Base-by-base conservation (phyloP, 2,888 invertebrate genomes). In the Chloromyia formosa region DNA sequence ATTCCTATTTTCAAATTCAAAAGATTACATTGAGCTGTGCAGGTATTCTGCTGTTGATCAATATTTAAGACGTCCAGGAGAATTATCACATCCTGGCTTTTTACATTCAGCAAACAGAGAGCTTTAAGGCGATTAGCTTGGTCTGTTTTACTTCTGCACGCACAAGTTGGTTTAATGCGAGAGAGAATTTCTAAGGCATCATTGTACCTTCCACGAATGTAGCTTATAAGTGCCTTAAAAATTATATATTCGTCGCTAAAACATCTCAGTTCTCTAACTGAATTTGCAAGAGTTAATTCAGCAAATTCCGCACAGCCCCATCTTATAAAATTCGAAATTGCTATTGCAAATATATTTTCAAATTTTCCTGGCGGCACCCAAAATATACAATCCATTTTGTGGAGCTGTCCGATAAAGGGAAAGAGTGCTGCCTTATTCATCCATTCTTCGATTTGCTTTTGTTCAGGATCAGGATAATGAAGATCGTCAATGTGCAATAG, bases 281-380 rank as follows among this genome's bases (percentile, higher is more conserved):
- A 27, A 45, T 23, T 61, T 16, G 45, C 64, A 20, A 77, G 35
- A n/a, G 61, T 54, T 5, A 77, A 18, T 56, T 74, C 74, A 42
- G 77, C 77, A 69, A 73, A 77, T 14, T 69, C 58, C 9, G 75
- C 22, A 10, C 72, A 75, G 12, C 74, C 74, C 73, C 74, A 75
- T 22, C 49, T 58, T 10, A 77, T 73, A 16, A 74, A 75, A 20
- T 69, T 40, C 7, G 45, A 68, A 12, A 73, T 58, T 14, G 73
- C 16, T 22, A 22, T 73, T 22, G 75, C 61, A 7, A 42, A 35
- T 1, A 23, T 10, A 42, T 77, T 66, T 2, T 20, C 9, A 4
- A 10, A 54, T 10, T 10, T 1, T 27, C 53, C 35, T 16, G 53
- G 58, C 10, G 27, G 12, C 27, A 4, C 27, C 77, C 77, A 77